Conservation (phyloP, 2,888 invertebrate genomes). For the Stenolophus ochropezus region DNA sequence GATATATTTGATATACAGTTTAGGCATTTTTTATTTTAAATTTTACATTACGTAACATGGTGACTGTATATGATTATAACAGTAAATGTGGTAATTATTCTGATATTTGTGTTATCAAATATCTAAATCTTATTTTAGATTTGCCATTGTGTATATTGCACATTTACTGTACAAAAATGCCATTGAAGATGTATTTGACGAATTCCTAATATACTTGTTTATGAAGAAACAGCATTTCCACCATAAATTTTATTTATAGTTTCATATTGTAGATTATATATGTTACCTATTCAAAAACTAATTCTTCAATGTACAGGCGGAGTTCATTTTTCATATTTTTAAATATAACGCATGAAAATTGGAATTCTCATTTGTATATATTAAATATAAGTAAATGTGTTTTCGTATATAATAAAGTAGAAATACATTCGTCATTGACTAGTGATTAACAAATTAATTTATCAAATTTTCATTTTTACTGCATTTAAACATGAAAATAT, state of each 20-base stretch:
- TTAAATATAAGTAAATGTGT: conserved; percentile 25
- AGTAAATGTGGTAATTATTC: conserved; percentile 19
- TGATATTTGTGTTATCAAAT: conserved; percentile 1
- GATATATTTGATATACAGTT: conserved; percentile 29
- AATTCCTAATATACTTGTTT: conserved; percentile 8
- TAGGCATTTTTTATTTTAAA: conserved; percentile 16
- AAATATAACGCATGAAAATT: conserved; percentile 21
- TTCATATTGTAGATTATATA: not conserved
- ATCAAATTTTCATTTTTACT: not conserved
- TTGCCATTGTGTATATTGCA: not conserved
- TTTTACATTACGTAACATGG: not conserved
- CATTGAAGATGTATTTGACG: conserved; percentile 17
- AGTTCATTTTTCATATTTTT: conserved; percentile 3
- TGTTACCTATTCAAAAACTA: conserved; percentile 8
- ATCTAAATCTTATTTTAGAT: not conserved
- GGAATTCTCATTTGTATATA: conserved; percentile 18
- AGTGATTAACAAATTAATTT: not conserved
- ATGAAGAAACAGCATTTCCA: conserved; percentile 1
- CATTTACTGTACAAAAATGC: conserved; percentile 24
- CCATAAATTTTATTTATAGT: conserved; percentile 7
- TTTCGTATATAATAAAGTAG: conserved; percentile 43
- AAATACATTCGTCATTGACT: conserved; percentile 1
- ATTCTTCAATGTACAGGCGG: conserved; percentile 9
- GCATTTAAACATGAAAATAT: too few relatives aligned
- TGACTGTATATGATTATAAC: conserved; percentile 9